Evolutionary conservation across 2,113 vertebrate species (phyloP).

Genomic region (Anarrhichthys ocellatus): DNA sequence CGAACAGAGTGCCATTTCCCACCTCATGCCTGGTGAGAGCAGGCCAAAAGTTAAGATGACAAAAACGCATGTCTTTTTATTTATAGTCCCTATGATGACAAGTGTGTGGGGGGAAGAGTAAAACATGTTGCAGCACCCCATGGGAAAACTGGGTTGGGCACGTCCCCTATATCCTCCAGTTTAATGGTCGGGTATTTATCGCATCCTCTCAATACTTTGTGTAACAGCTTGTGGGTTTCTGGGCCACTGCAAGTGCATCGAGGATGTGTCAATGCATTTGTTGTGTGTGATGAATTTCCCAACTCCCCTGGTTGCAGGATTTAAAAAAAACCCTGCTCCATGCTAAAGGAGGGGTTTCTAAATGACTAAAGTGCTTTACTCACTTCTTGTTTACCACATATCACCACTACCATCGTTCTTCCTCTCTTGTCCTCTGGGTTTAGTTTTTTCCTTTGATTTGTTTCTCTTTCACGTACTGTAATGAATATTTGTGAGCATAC

Average conservation of each 20-base stretch:
- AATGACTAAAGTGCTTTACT: constrained; percentile 49
- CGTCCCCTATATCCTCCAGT: not conserved
- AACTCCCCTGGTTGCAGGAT: constrained; percentile 33
- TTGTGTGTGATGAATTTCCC: constrained; percentile 51
- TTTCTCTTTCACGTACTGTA: constrained; percentile 43
- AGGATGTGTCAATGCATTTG: constrained; percentile 42
- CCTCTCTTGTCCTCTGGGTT: not conserved
- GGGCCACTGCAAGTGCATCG: constrained; percentile 24
- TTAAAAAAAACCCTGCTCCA: not conserved
- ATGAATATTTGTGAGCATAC: constrained; percentile 42
- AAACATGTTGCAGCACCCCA: constrained; percentile 16
- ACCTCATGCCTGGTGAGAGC: constrained; percentile 24
- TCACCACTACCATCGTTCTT: not conserved
- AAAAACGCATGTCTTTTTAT: constrained; percentile 25
- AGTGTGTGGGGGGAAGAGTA: not conserved
- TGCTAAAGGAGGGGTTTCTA: constrained; percentile 7
- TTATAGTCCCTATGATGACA: constrained; percentile 9
- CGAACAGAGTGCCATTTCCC: constrained; percentile 32
- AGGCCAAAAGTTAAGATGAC: constrained; percentile 41
- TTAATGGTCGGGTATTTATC: not conserved
- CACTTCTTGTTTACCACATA: constrained; percentile 24
- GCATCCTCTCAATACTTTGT: constrained; percentile 26
- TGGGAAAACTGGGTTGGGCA: not conserved
- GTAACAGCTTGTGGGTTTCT: constrained; percentile 46
- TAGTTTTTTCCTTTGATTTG: constrained; percentile 48